Evolutionary conservation across 2,113 vertebrate genomes (phyloP), one percentile per base, ranked within the genome.

Genomic region (Monopterus albus): DNA sequence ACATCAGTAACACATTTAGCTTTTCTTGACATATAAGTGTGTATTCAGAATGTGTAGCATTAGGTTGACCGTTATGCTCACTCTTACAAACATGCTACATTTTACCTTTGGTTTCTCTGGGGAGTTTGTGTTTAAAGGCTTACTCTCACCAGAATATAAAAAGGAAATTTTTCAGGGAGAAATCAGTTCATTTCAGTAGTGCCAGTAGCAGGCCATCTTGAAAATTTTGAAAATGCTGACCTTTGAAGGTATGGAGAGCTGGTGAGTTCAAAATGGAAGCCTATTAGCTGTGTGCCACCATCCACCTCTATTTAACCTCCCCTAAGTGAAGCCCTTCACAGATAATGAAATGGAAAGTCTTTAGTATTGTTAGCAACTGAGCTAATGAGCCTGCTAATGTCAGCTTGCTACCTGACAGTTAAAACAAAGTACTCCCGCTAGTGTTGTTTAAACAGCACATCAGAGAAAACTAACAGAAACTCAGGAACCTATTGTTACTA

Each of bases 1-100:
- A 63, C 51, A 66, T 56, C 42, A 59, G 25, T 12, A 47, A 29
- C 36, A 55, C 42, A 39, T 63, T 53, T 21, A 12, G 9, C 28
- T 68, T 60, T 69, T 47, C 52, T 39, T 70, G 29, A 43, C 23
- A 25, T 2, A 23, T 1, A 1, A 33, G 15, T 35, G 35, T 38
- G 39, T 35, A 6, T 59, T 53, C 51, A 51, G 11, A 45, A 39
- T 38, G 38, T 40, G 52, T 20, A 46, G n/a, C 15, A 36, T 73
- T 28, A 10, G 35, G 14, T n/a, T 6, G 20, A 47, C 23, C 36
- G n/a, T 61, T 13, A 59, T 64, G 7, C 21, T 62, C 42, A 17
- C 38, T 35, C 12, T 47, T 57, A 20, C 13, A 23, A 6, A 20
- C 18, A 28, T 39, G 38, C 13, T 40, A 13, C 8, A 14, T 33